Conservation (phyloP, 2,113 vertebrate species). For the Gopherus evgoodei region DNA sequence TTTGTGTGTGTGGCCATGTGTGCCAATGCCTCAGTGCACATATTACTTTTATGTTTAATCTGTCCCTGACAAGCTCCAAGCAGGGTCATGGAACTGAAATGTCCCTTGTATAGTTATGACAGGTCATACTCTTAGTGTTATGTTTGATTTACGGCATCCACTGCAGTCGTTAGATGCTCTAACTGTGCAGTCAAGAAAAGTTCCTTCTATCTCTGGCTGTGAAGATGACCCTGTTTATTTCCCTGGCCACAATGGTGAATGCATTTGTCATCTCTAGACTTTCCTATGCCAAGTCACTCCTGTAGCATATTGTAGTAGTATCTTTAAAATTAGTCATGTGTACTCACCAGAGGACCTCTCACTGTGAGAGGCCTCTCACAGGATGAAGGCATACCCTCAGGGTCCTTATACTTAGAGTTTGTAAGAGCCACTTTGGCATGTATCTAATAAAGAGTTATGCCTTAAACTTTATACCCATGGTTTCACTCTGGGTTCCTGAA, state of each 20-base stretch:
- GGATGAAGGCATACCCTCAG: background rate
- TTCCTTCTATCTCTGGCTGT: background rate
- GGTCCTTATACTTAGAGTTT: background rate
- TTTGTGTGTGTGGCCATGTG: background rate
- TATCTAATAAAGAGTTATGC: background rate
- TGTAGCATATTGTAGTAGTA: background rate
- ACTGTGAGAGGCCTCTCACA: background rate
- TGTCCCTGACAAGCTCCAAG: background rate
- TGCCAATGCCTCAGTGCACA: background rate
- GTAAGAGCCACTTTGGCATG: background rate
- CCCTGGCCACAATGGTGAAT: background rate
- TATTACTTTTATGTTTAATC: background rate
- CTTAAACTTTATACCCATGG: background rate
- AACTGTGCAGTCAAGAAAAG: background rate
- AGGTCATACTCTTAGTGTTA: background rate
- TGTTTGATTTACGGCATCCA: background rate
- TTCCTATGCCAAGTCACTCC: slow-evolving; percentile 31
- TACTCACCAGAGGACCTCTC: background rate
- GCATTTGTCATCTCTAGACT: slow-evolving; percentile 48
- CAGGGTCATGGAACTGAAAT: background rate
- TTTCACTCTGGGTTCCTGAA: background rate
- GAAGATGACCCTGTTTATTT: background rate
- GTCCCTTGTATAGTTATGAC: background rate
- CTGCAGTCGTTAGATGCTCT: background rate
- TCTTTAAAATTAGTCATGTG: background rate